These are phyloP conservation scores for Neofelis nebulosa DNA, from an alignment of 2,113 vertebrate genomes.

Conservation along the genomic window DNA sequence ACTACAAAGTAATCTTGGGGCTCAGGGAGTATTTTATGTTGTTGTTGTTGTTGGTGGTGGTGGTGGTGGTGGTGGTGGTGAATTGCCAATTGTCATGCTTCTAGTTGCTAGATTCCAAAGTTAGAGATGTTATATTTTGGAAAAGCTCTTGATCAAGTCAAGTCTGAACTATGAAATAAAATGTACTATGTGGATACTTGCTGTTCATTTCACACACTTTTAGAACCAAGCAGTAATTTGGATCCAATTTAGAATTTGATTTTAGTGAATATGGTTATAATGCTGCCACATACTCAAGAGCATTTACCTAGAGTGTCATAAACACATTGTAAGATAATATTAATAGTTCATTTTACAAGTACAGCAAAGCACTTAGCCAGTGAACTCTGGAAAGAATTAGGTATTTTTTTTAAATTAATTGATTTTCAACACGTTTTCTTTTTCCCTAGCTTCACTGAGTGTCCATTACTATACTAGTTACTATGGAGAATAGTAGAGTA, in stretches of 20 bases:
- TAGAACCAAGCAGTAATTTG: slow-evolving; percentile 22
- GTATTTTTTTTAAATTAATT: slow-evolving; percentile 7
- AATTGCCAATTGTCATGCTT: slow-evolving; percentile 12
- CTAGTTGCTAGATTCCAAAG: slow-evolving; percentile 9
- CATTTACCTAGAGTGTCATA: background rate
- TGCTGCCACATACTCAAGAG: background rate
- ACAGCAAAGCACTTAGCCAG: background rate
- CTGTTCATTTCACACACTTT: slow-evolving; percentile 6
- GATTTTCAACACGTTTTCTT: slow-evolving; percentile 38
- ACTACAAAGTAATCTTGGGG: slow-evolving; percentile 34
- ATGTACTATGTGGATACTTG: background rate
- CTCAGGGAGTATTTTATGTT: slow-evolving; percentile 40
- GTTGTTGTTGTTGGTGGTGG: background rate
- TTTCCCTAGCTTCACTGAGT: slow-evolving; percentile 25
- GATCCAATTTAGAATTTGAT: slow-evolving; percentile 36
- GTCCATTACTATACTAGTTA: background rate
- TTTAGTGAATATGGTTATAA: slow-evolving; percentile 38
- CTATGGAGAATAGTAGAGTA: slow-evolving; percentile 17
- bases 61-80: background rate
- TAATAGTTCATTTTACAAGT: slow-evolving; percentile 45
- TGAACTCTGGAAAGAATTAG: slow-evolving; percentile 27
- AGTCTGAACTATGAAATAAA: slow-evolving; percentile 52
- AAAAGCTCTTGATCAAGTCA: slow-evolving; percentile 54
- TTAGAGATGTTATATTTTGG: slow-evolving; percentile 45
- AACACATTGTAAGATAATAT: background rate